Conservation (phyloP, 2,113 vertebrate species). For the Gallinago undulata region DNA sequence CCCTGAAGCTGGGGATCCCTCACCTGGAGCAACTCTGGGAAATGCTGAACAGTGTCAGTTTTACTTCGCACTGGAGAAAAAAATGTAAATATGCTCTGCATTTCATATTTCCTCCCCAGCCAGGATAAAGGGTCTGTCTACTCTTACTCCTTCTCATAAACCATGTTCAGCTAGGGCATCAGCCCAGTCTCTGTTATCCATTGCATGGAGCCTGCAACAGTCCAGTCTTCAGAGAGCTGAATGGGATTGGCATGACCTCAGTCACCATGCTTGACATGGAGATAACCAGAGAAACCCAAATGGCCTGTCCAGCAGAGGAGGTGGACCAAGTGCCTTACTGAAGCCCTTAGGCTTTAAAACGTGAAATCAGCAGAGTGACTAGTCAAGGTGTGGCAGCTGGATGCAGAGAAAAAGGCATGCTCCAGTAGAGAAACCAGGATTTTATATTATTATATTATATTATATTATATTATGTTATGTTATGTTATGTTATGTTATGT, state of each 20-base stretch:
- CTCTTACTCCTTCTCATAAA: background rate
- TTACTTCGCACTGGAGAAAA: background rate
- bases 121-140: background rate
- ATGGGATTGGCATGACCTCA: background rate
- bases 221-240: background rate
- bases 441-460: too few species aligned
- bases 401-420: background rate
- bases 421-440: background rate
- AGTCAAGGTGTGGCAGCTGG: background rate
- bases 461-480: too few species aligned
- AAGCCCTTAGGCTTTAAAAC: background rate
- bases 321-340: background rate
- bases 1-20: background rate
- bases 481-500: too few species aligned
- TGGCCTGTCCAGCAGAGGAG: background rate
- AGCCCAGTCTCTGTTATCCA: background rate
- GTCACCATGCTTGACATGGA: accelerated
- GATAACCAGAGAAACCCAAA: background rate
- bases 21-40: background rate
- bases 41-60: background rate
- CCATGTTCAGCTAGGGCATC: background rate
- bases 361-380: background rate
- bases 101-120: background rate
- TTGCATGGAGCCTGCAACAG: background rate
- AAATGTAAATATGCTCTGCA: background rate